Base-by-base conservation (phyloP, 2,797 vertebrate species). In the Thripadectes ignobilis region DNA sequence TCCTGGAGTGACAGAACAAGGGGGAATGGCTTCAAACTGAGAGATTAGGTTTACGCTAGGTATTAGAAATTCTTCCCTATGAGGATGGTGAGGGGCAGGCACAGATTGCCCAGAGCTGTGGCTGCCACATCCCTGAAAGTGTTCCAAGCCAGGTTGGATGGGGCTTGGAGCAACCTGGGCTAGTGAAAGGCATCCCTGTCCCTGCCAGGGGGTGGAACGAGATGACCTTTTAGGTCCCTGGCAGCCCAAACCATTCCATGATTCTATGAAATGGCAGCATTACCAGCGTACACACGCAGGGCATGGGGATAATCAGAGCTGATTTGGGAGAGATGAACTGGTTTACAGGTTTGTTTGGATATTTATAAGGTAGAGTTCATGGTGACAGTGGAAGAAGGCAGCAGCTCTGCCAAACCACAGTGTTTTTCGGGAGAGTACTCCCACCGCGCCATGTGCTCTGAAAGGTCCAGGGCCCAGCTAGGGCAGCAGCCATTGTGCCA, bases 301-400 rank as follows among this genome's bases (percentile, higher is more conserved):
- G 22, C 59, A n/a, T 2, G 16, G 67, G 34, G 27, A n/a, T 21
- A 66, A 72, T 8, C 0, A 1, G 32, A 48, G 61, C 14, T 74
- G 15, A 19, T 21, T 41, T 62, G 41, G 38, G 22, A 92, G 43
- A 84, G 26, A 88, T 22, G 2, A 87, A 59, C 12, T 5, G 1
- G 34, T 94, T 59, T 15, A 76, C 52, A 88, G n/a, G 4, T 1
- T 8, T 59, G 48, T 61, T 61, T 55, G 1, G 2, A 69, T 30
- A 49, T 96, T 96, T 93, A 93, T 91, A 84, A 75, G 68, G 43
- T 74, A 91, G 62, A 96, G 96, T 96, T 92, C 91, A 19, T 83
- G 16, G 46, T 8, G 29, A 34, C 6, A 68, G 27, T 18, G 1
- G 75, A 39, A 39, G 69, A 7, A 30, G 52, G 27, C 12, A 52